phyloP scores from a whole-genome alignment of 2,797 vertebrate species.

The Denticeps clupeoides region DNA sequence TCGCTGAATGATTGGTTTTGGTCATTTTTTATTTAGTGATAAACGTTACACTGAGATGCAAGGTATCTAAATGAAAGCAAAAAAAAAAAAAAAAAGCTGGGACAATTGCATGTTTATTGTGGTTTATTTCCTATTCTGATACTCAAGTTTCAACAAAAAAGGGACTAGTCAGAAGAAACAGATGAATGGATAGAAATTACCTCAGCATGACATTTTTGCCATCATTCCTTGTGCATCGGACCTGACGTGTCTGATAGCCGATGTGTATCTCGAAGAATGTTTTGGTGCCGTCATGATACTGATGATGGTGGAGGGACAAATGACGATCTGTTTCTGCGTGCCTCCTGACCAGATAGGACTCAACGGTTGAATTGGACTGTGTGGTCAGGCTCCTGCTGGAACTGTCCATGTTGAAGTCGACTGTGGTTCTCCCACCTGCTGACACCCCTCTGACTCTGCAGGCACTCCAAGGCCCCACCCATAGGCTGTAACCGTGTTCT shows the following conservation, averaged over 20 bases:
- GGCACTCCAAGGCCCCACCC: constrained; percentile 62
- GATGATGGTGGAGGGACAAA: constrained; percentile 8
- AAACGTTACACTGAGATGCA: too few relatives aligned
- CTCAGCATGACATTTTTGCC: constrained; percentile 58
- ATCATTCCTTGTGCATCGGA: constrained; percentile 63
- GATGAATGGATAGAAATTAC: constrained; percentile 42
- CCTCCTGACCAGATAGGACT: constrained; percentile 7
- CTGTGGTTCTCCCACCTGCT: constrained; percentile 53
- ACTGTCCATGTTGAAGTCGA: constrained; percentile 55
- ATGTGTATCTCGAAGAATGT: constrained; percentile 46
- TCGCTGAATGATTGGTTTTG: too few relatives aligned
- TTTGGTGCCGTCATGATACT: constrained; percentile 25
- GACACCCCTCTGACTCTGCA: constrained; percentile 48
- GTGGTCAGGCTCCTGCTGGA: constrained; percentile 37
- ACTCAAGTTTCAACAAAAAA: not conserved
- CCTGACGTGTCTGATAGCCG: constrained; percentile 64
- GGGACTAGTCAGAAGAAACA: not conserved
- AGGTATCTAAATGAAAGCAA: too few relatives aligned
- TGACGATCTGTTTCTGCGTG: constrained; percentile 11
- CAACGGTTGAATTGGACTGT: not conserved
- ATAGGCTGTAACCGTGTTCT: constrained; percentile 63
- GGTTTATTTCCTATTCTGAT: too few relatives aligned
- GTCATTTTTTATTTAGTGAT: too few relatives aligned
- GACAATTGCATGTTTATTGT: too few relatives aligned
- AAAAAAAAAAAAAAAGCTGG: too few relatives aligned